Evolutionary conservation across 2,888 invertebrate species (phyloP).

Genomic region (Mechanitis mazaeus): DNA sequence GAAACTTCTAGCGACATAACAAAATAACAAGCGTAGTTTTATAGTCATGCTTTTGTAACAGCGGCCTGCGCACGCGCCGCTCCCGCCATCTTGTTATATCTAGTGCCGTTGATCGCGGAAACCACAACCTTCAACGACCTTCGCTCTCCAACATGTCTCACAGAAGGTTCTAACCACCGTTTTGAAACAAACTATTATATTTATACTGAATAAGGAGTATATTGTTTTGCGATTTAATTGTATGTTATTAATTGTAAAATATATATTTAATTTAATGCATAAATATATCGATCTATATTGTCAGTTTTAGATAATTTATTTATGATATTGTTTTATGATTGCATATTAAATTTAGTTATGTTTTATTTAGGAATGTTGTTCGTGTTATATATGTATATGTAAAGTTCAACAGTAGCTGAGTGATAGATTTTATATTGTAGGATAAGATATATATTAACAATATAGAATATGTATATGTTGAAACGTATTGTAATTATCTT

Average conservation of each 20-base stretch:
- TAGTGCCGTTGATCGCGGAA: constrained; percentile 75
- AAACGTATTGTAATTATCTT: too few species aligned
- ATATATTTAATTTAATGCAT: constrained; percentile 58
- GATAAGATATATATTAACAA: too few species aligned
- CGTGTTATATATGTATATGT: constrained; percentile 14
- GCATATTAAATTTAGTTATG: constrained; percentile 20
- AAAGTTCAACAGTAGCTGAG: constrained; percentile 26
- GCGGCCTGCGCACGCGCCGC: constrained; percentile 71
- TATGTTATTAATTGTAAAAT: constrained; percentile 31
- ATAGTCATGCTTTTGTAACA: constrained; percentile 49
- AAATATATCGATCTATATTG: constrained; percentile 66
- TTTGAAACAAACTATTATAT: constrained; percentile 16
- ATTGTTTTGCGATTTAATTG: constrained; percentile 30
- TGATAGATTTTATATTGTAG: not conserved
- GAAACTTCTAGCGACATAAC: too few species aligned
- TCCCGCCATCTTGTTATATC: constrained; percentile 75
- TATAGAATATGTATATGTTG: too few species aligned
- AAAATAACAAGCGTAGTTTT: constrained; percentile 51
- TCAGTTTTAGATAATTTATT: constrained; percentile 46
- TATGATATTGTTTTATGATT: constrained; percentile 34
- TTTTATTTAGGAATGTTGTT: constrained; percentile 25
- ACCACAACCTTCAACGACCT: constrained; percentile 77
- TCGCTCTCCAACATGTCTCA: constrained; percentile 65
- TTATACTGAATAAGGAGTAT: constrained; percentile 23
- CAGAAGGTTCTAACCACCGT: constrained; percentile 35